phyloP scores from a whole-genome alignment of 2,113 vertebrate species.

The Emydocephalus ijimae region DNA sequence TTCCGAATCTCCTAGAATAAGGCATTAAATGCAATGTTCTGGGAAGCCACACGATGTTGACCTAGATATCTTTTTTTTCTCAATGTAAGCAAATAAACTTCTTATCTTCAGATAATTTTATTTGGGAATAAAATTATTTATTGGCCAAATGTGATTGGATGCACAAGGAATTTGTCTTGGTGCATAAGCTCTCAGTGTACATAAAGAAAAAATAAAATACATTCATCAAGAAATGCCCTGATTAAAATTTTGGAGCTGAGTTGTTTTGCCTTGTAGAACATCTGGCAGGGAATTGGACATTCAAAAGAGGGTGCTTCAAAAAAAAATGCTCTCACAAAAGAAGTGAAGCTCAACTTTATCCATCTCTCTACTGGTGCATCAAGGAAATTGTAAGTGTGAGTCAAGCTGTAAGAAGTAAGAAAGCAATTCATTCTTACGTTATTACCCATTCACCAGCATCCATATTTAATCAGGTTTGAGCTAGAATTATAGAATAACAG shows the following conservation, averaged over 20 bases:
- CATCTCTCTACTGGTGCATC: accelerated
- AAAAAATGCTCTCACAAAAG: background rate
- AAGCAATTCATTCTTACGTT: background rate
- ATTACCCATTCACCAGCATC: background rate
- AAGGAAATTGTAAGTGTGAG: background rate
- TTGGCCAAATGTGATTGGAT: too few relatives aligned
- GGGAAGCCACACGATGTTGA: background rate
- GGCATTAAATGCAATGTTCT: background rate
- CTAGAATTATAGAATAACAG: too few relatives aligned
- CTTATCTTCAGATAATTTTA: background rate
- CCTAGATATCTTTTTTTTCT: background rate
- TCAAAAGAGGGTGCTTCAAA: background rate
- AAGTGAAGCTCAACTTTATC: background rate
- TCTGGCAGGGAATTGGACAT: background rate
- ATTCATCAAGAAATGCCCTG: background rate
- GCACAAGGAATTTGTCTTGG: too few relatives aligned
- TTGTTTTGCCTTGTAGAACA: background rate
- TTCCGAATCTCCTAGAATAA: background rate
- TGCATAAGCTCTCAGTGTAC: too few relatives aligned
- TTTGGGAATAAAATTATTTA: background rate
- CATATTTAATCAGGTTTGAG: background rate
- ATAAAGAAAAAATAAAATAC: too few relatives aligned
- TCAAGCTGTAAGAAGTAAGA: background rate
- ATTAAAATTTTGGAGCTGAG: background rate
- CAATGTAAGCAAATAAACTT: background rate